These are phyloP conservation scores for Drosophila pallidifrons DNA, from an alignment of 1,140 invertebrate species.

Conservation along the genomic window DNA sequence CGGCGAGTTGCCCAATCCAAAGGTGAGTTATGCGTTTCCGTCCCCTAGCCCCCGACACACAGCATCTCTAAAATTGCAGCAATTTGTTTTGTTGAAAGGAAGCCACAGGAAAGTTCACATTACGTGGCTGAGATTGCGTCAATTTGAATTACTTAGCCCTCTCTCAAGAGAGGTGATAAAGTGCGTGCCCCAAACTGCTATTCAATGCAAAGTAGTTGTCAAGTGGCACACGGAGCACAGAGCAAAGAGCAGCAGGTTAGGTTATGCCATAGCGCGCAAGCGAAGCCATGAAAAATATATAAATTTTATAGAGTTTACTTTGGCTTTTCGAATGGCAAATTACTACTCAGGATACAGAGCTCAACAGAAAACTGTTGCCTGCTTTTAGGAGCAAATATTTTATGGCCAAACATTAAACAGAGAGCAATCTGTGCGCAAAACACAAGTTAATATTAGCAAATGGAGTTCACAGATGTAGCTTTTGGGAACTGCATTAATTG, in stretches of 20 bases:
- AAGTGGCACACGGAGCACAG: slow-evolving; percentile 29
- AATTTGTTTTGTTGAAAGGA: slow-evolving; percentile 40
- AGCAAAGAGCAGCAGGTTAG: slow-evolving; percentile 7
- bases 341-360: background rate
- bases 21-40: slow-evolving; percentile 88
- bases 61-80: slow-evolving; percentile 9
- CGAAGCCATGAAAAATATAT: slow-evolving; percentile 25
- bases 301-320: slow-evolving; percentile 17
- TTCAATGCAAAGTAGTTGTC: slow-evolving; percentile 52
- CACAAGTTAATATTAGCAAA: background rate
- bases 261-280: background rate
- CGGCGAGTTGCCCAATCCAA: slow-evolving; percentile 98
- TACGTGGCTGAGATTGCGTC: slow-evolving; percentile 48
- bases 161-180: slow-evolving; percentile 34
- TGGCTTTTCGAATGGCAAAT: slow-evolving; percentile 8
- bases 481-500: background rate
- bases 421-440: background rate
- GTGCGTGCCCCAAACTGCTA: slow-evolving; percentile 47
- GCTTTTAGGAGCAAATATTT: background rate
- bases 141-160: slow-evolving; percentile 55
- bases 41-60: too few relatives aligned
- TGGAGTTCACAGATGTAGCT: background rate
- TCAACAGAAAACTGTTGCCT: slow-evolving; percentile 12
- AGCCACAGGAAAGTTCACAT: slow-evolving; percentile 45
- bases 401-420: background rate